Base-by-base conservation (phyloP, 2,113 vertebrate species). In the Ceratotherium simum region DNA sequence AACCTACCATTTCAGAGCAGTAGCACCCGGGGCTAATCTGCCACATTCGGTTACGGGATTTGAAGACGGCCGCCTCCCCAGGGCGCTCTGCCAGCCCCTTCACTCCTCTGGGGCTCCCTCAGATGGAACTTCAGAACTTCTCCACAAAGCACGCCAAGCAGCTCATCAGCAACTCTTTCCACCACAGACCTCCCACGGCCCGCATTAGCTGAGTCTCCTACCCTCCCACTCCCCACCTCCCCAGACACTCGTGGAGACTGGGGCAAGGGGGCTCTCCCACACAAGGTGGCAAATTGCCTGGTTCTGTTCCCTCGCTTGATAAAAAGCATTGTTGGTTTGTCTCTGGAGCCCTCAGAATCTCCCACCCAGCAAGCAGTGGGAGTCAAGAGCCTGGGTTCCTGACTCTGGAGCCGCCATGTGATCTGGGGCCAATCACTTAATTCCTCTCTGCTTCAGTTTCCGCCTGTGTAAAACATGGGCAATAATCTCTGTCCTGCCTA, bases 1-100 rank as follows among this genome's bases (percentile, higher is more conserved):
- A 91, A 91, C 33, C 14, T 73, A 27, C 27, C 17, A 11, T 82
- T 78, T 95, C 90, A 89, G 81, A 82, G 65, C 13, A 23, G 23
- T 8, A 78, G 25, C 20, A 9, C 36, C 36, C 3, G 7, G 48
- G n/a, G 46, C 48, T 46, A 42, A 62, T 54, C 79, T 17, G 48
- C 46, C 93, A 90, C 17, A 14, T 6, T 70, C 2, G 0, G 20
- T 65, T 48, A 16, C 56, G 46, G 90, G 36, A 29, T 48, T 14
- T 54, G 29, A 56, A 93, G 86, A 29, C 58, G 64, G 92, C 82
- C 0, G 5, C 31, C 65, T 56, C 51, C 48, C 82, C 1, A 1
- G 33, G 36, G 46, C 7, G 6, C 17, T 21, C 36, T 17, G 18
- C 56, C 64, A 48, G 42, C n/a, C 67, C 31, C 27, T 17, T 8